Percentiles rank a stretch among this genome's conserved stretches.
Conservation (phyloP, 2,888 invertebrate genomes). For the Lycophotia porphyrea region DNA sequence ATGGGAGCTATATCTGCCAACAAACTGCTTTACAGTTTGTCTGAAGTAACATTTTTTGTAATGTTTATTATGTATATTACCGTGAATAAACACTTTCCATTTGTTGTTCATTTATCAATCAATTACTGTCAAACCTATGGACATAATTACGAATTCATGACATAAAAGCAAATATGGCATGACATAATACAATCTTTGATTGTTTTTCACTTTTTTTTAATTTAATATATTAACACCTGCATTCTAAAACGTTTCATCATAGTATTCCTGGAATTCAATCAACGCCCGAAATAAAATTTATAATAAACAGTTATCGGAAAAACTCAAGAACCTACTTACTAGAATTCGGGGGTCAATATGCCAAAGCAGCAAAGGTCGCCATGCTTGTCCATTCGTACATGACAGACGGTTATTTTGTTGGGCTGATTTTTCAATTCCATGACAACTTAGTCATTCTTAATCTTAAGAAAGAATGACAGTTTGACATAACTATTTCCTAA, state of each 20-base stretch:
- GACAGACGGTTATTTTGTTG: background rate
- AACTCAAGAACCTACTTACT: too few species aligned
- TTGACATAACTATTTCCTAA: constrained; percentile 1
- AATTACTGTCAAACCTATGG: background rate
- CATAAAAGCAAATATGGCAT: background rate
- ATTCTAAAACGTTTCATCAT: background rate
- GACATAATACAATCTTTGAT: too few species aligned
- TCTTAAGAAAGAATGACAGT: background rate
- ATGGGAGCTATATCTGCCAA: too few species aligned
- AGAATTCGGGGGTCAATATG: constrained; percentile 9
- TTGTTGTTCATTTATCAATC: too few species aligned
- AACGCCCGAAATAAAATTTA: constrained; percentile 6
- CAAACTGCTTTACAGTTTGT: too few species aligned
- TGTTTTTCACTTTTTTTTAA: background rate
- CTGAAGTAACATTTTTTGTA: too few species aligned
- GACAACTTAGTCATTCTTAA: background rate
- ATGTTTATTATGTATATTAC: too few species aligned
- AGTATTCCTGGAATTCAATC: constrained; percentile 19
- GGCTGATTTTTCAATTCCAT: background rate
- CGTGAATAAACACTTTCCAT: too few species aligned
- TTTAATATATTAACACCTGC: background rate
- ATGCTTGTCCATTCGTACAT: background rate
- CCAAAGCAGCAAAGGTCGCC: constrained; percentile 20
- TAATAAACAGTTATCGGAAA: background rate
- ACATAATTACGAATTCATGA: background rate